Evolutionary conservation across 2,888 invertebrate genomes (phyloP).

Genomic region (Habroteleia sp.): DNA sequence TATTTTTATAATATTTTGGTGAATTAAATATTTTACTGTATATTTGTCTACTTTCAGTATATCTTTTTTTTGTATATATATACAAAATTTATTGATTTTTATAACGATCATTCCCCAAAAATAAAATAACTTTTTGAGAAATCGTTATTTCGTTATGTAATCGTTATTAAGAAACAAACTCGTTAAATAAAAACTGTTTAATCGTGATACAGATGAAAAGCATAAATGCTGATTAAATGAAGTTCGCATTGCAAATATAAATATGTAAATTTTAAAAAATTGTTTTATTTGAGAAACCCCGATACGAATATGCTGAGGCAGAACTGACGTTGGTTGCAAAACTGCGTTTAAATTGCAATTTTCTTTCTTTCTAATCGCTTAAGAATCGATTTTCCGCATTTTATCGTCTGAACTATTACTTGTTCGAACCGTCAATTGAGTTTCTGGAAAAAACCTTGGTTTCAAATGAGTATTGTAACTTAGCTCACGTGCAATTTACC

Average conservation of each 20-base stretch:
- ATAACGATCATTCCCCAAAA: too few relatives aligned
- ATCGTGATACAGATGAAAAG: too few relatives aligned
- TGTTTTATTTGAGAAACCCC: too few relatives aligned
- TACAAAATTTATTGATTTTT: too few relatives aligned
- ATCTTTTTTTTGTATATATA: too few relatives aligned
- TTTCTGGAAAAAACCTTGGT: conserved; percentile 26
- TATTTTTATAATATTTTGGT: too few relatives aligned
- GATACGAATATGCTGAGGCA: not conserved
- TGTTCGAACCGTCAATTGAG: conserved; percentile 40
- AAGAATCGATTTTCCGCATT: conserved; percentile 37
- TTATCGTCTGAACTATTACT: conserved; percentile 41
- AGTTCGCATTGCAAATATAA: not conserved
- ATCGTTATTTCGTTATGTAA: too few relatives aligned
- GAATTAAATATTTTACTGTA: too few relatives aligned
- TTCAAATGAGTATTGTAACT: conserved; percentile 31
- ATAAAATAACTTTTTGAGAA: too few relatives aligned
- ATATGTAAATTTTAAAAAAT: not conserved
- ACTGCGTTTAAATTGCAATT: conserved; percentile 37
- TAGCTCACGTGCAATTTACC: conserved; percentile 15
- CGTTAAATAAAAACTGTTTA: too few relatives aligned
- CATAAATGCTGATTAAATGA: not conserved
- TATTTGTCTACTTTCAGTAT: too few relatives aligned
- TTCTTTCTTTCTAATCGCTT: conserved; percentile 45
- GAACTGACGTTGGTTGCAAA: conserved; percentile 12
- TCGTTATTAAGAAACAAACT: too few relatives aligned